Evolutionary conservation across 2,113 vertebrate species (phyloP), one percentile per base, ranked within the genome.

Genomic region (Podarcis cretensis): DNA sequence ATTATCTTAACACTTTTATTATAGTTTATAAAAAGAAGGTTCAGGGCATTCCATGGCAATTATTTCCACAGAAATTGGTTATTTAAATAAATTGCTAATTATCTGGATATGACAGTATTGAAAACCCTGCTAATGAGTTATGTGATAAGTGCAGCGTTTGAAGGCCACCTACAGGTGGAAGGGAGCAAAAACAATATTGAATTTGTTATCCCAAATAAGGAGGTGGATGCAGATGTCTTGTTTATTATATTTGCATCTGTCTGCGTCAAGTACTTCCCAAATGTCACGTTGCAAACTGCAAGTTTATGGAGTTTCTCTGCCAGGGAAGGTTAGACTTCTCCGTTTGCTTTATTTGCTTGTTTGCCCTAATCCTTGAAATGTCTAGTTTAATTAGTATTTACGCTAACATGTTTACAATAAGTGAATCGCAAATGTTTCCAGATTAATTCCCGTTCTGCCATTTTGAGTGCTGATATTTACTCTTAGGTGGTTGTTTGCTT

Each of bases 1-100:
- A 97, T 98, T 98, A 98, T 98, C 97, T 97, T 97, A 97, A 97
- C 97, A 96, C 97, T 98, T 98, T 98, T 97, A 98, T 98, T 98
- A 97, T 96, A 97, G 97, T 97, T 97, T 97, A 97, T 98, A 97
- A 97, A 97, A 96, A 97, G 96, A 97, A 96, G 96, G 95, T 97
- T 97, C 96, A 91, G 96, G 96, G 95, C 96, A 96, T 97, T 97
- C 96, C 94, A 90, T 96, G 95, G 95, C 96, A 97, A 97, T 98
- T 97, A 98, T 97, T 98, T 97, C 96, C 96, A 96, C 94, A 95
- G 96, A 97, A 97, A 97, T 97, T 97, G 96, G 96, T 96, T 97
- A 96, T 97, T 97, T 97, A 97, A 97, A 97, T 97, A 97, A 97
- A 97, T 97, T 97, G 96, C 97, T 98, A 97, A 97, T 97, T 97